Evolutionary conservation across 35 echinoderm and acorn worm genomes (phyloP).

Genomic region (Chiridota heheva): DNA sequence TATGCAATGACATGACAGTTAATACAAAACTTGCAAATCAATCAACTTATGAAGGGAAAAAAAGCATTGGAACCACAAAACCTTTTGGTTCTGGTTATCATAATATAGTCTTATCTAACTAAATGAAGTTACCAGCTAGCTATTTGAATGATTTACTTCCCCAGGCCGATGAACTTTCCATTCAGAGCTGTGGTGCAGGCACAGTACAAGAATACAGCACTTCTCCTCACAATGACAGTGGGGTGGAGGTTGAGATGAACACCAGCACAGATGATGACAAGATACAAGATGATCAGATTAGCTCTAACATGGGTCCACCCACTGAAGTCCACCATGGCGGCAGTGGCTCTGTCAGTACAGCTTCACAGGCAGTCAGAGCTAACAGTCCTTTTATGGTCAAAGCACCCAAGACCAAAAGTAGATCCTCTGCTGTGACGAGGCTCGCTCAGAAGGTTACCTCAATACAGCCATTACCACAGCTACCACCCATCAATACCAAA

Average conservation of each 20-base stretch:
- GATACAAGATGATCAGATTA: conserved; percentile 90
- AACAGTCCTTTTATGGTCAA: conserved; percentile 70
- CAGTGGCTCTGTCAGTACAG: conserved; percentile 33
- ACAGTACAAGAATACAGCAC: conserved; percentile 74
- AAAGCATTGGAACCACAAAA: too few relatives aligned
- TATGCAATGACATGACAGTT: too few relatives aligned
- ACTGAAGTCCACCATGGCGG: conserved; percentile 5
- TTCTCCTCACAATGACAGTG: conserved; percentile 97
- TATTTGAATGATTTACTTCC: not conserved
- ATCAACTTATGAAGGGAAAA: too few relatives aligned
- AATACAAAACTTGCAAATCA: too few relatives aligned
- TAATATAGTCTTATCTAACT: too few relatives aligned
- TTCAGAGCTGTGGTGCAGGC: conserved; percentile 21
- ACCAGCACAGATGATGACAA: conserved; percentile 81
- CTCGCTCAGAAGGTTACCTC: conserved; percentile 75
- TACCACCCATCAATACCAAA: conserved; percentile 65
- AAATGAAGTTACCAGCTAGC: too few relatives aligned
- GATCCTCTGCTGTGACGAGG: conserved; percentile 38
- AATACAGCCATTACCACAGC: conserved; percentile 62
- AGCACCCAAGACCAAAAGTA: conserved; percentile 21
- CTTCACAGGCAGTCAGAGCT: conserved; percentile 27
- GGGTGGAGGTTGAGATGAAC: conserved; percentile 97
- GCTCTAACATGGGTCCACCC: conserved; percentile 81
- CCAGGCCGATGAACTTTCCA: conserved; percentile 21
- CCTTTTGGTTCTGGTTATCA: too few relatives aligned